Conservation (phyloP, 1,140 invertebrate species). For the Formica exsecta region DNA sequence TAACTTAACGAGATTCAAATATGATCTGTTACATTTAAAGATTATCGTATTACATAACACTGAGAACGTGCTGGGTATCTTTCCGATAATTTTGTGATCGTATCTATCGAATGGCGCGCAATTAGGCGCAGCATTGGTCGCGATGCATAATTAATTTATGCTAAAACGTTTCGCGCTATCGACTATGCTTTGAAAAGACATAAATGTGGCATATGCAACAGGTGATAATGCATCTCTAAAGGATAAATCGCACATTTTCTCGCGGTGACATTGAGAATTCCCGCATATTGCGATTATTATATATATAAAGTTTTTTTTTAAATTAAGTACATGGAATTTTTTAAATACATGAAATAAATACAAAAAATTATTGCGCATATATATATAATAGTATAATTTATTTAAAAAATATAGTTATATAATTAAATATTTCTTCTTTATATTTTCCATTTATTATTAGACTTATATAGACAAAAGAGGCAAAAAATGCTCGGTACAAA, state of each 20-base stretch:
- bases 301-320: not conserved
- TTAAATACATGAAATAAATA: not conserved
- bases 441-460: not conserved
- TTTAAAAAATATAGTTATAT: not conserved
- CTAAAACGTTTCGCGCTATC: conserved; percentile 76
- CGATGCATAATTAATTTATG: conserved; percentile 85
- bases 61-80: too few species aligned
- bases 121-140: conserved; percentile 69
- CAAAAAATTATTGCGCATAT: not conserved
- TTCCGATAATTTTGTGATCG: conserved; percentile 50
- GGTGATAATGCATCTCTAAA: conserved; percentile 66
- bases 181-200: conserved; percentile 52
- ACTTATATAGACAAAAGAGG: not conserved
- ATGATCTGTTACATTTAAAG: not conserved
- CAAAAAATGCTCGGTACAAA: not conserved
- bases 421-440: not conserved
- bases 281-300: not conserved
- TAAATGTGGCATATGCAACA: conserved; percentile 62
- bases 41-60: not conserved
- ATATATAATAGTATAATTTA: too few species aligned
- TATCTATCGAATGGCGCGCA: conserved; percentile 62
- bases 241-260: conserved; percentile 10
- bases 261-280: conserved; percentile 11
- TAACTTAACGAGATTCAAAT: conserved; percentile 43
- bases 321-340: too few species aligned